Conservation (phyloP, 2,888 invertebrate species). For the Cephus runcator region DNA sequence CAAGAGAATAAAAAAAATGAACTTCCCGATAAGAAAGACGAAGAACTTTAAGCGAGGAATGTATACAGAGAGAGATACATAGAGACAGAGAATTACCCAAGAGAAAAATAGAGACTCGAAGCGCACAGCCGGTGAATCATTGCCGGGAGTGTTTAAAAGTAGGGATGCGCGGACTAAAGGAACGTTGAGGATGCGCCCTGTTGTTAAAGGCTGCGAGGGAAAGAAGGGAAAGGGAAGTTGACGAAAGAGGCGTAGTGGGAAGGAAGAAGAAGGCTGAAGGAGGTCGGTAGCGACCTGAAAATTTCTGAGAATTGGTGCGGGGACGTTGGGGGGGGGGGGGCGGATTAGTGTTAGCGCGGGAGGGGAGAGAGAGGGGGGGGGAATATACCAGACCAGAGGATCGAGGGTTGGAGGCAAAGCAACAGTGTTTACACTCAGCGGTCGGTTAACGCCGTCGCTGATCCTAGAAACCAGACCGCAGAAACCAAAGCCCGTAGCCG, state of each 20-base stretch:
- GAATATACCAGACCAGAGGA: constrained; percentile 13
- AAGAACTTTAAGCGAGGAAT: not conserved
- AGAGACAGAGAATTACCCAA: not conserved
- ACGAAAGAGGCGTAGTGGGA: not conserved
- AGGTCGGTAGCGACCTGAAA: not conserved
- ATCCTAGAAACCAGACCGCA: constrained; percentile 48
- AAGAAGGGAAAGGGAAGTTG: not conserved
- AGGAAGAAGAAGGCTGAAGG: not conserved
- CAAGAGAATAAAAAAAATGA: not conserved
- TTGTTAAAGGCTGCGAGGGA: not conserved
- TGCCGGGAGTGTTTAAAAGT: constrained; percentile 33
- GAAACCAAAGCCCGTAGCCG: not conserved
- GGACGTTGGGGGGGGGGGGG: constrained; percentile 18
- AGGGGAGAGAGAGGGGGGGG: constrained; percentile 10
- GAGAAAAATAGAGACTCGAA: not conserved
- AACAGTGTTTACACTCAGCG: constrained; percentile 43
- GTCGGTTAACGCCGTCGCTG: constrained; percentile 41
- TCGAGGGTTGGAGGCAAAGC: constrained; percentile 34
- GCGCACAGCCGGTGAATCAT: constrained; percentile 34
- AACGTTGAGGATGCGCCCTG: not conserved
- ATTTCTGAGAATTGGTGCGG: constrained; percentile 27
- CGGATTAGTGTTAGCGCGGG: too few species aligned
- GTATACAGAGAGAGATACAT: not conserved
- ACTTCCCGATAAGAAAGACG: not conserved
- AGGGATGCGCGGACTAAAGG: not conserved